Base-by-base conservation (phyloP, 2,797 vertebrate species). In the Morelia viridis region DNA sequence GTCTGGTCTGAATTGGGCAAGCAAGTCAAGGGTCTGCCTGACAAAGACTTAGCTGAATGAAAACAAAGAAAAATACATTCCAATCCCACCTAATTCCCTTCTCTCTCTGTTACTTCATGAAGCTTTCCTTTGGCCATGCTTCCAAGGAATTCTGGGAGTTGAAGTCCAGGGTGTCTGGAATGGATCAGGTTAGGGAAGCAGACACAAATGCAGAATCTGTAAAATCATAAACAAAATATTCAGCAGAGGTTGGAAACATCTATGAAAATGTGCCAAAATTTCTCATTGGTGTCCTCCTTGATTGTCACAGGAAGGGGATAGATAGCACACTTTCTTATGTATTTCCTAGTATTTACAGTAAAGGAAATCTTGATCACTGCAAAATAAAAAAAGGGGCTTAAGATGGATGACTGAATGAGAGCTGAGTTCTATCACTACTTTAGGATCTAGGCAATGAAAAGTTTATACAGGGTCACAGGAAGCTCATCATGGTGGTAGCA, bases 221-320 rank as follows among this genome's bases (percentile, higher is more conserved):
- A 53, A 86, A 86, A 60, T 60, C 56, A 24, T 58, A 28, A 68
- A 22, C n/a, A 60, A 58, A 60, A 19, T 12, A 2, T 86, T 58
- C 12, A 58, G 56, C 57, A 58, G n/a, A 58, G 57, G 31, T 86
- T 57, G 53, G 28, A 86, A 31, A 86, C 28, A 35, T 56, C 26
- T 57, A 58, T 57, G 31, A 61, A 84, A 84, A 83, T 91, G 41
- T 92, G 68, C 85, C 94, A 89, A 94, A 94, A 92, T 24, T 85
- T 24, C 24, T 91, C 53, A 91, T n/a, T 62, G 86, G 91, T 89
- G 1, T 8, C n/a, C 10, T 53, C 85, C 60, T 57, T 68, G 26
- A 60, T n/a, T 61, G 89, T 91, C 41, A 92, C 28, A 57, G 15
- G 1, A 8, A 60, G 64, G 62, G 26, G 8, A n/a, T 56, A 60